A percentile compares a stretch with the other conserved stretches of the same genome.
Conservation (phyloP, 2,888 invertebrate genomes). For the Autographa pulchrina region DNA sequence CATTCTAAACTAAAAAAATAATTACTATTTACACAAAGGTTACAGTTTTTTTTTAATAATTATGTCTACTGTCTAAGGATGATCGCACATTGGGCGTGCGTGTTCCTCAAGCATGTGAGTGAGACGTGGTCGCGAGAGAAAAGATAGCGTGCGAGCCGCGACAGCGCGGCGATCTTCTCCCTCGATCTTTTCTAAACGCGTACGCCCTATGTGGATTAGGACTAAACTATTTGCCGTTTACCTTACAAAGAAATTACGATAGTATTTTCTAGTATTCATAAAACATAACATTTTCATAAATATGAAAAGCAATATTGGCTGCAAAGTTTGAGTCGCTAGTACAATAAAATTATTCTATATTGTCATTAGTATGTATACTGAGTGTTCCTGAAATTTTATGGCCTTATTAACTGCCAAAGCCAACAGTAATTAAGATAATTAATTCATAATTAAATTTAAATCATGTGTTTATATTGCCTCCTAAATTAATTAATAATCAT, state of each 20-base stretch:
- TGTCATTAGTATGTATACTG: constrained; percentile 2
- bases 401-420: not conserved
- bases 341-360: not conserved
- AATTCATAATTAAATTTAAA: constrained; percentile 2
- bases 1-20: too few relatives aligned
- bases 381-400: constrained; percentile 4
- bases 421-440: constrained; percentile 2
- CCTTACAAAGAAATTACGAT: not conserved
- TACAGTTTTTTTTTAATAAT: too few relatives aligned
- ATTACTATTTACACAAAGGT: too few relatives aligned
- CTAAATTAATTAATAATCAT: constrained; percentile 2
- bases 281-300: not conserved
- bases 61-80: too few relatives aligned
- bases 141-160: too few relatives aligned
- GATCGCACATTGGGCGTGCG: too few relatives aligned
- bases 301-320: not conserved
- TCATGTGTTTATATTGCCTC: constrained; percentile 4
- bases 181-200: too few relatives aligned
- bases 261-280: not conserved
- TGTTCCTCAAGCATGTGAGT: too few relatives aligned
- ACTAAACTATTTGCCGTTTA: too few relatives aligned
- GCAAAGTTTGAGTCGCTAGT: not conserved
- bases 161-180: too few relatives aligned
- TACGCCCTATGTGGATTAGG: too few relatives aligned
- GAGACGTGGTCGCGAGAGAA: too few relatives aligned